Conservation (phyloP, 2,888 invertebrate genomes). For the Allolobophora icterica region DNA sequence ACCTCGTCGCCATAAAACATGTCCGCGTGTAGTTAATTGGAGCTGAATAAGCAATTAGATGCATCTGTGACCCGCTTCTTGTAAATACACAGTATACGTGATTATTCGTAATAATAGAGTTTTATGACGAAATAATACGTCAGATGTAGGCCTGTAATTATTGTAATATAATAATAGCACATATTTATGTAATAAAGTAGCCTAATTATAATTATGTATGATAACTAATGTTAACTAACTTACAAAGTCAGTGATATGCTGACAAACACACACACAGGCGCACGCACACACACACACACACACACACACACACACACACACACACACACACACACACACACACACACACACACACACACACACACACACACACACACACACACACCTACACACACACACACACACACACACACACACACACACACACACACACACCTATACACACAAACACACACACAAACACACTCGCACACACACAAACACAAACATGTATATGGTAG, state of each 20-base stretch:
- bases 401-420: too few species aligned
- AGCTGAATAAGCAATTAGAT: neutral
- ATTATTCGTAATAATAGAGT: constrained; percentile 3
- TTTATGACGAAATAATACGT: constrained; percentile 2
- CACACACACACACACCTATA: too few species aligned
- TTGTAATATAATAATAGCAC: neutral
- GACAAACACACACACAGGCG: neutral
- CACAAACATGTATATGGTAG: neutral
- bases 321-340: too few species aligned
- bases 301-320: too few species aligned
- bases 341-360: too few species aligned
- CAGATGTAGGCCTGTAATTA: neutral
- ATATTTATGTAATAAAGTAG: neutral
- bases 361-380: too few species aligned
- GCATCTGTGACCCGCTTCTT: neutral
- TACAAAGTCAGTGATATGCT: neutral
- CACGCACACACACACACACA: too few species aligned
- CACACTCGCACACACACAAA: too few species aligned
- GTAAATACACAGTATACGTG: neutral
- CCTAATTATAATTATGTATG: neutral
- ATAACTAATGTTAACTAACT: neutral
- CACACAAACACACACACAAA: too few species aligned
- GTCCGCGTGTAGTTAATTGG: neutral
- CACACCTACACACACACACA: too few species aligned
- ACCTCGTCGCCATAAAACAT: neutral